Base-by-base conservation (phyloP, 2,797 vertebrate species). In the Alectoris magna region DNA sequence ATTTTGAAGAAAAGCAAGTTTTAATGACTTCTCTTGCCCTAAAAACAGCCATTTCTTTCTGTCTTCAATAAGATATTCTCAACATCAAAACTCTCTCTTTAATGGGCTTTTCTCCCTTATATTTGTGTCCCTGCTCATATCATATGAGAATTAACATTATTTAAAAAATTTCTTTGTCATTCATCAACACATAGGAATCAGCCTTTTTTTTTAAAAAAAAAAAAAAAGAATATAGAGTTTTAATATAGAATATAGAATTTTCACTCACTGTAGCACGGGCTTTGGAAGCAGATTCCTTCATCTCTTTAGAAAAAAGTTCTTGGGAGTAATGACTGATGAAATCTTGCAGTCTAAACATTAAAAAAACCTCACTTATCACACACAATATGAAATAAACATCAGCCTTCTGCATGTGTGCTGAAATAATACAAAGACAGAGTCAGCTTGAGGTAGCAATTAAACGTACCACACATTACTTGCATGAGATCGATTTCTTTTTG, bases 1-100 rank as follows among this genome's bases (percentile, higher is more conserved):
- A 71, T 86, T 90, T 82, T 16, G 48, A 46, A 93, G 71, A 84
- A 94, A 92, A 93, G 39, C 1, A 17, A 85, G 55, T 80, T 91
- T 74, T 53, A 81, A 75, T 71, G 64, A 73, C 27, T 64, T 64
- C 29, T 46, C 68, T 23, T 38, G 9, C 64, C 5, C 71, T 53
- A 49, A 88, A 88, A 87, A 79, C 14, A 63, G 24, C 31, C 0
- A 10, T n/a, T 34, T 76, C 72, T 46, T 26, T 2, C 43, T 22
- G 3, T 56, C 48, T 79, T 89, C 39, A 74, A 4, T 69, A 73
- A 67, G 88, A 43, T 49, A 69, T 58, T 84, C 73, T 88, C 19
- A 82, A 69, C 16, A 64, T 48, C 13, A 29, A 74, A 53, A 46
- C 34, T 69, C n/a, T 72, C 34, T 49, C 73, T 72, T 85, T 38